Base-by-base conservation (phyloP, 1,140 invertebrate species). In the Pseudobourletiella spinata region DNA sequence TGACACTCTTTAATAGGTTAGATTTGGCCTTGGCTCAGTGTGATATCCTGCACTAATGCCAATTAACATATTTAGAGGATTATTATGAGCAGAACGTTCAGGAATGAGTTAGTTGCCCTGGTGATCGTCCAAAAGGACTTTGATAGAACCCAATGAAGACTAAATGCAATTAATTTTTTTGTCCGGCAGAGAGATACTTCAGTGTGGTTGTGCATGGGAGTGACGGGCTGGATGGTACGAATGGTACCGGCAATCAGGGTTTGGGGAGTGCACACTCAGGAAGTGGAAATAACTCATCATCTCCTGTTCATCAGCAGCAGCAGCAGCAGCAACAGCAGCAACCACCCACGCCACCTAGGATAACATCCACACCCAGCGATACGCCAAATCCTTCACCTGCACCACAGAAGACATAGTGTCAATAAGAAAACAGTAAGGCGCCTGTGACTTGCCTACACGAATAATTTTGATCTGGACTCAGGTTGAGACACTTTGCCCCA, bases 141-240 rank as follows among this genome's bases (percentile, higher is more conserved):
- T 26, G 16, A 54, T 15, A 22, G 16, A 14, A 20, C 16, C 6
- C 6, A 20, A 51, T 15, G 29, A 14, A 11, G 32, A 39, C 67
- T 59, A 56, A n/a, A n/a, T n/a, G n/a, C n/a, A n/a, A n/a, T 64
- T 59, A 1, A 26, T 35, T 11, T 58, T 4, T 44, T 1, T 14
- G 30, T 61, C 16, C 66, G 69, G 11, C 70, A 76, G 75, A 76
- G 61, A 72, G 75, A 32, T 76, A 74, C 66, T 76, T 76, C 72
- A 73, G 71, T 61, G 71, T 74, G 35, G 75, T 76, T 52, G 74
- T 76, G 50, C 74, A 76, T 66, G 72, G 67, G 60, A 74, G 65
- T 64, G 75, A 76, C 20, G 44, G 44, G 20, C 44, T 48, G 22
- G 50, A 58, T 55, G 56, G 65, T n/a, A 55, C 48, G 22, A 35